Evolutionary conservation across 64 coral and sea anemone species (phyloP), one percentile per base, ranked within the genome.

Genomic region (Exaiptasia diaphana): DNA sequence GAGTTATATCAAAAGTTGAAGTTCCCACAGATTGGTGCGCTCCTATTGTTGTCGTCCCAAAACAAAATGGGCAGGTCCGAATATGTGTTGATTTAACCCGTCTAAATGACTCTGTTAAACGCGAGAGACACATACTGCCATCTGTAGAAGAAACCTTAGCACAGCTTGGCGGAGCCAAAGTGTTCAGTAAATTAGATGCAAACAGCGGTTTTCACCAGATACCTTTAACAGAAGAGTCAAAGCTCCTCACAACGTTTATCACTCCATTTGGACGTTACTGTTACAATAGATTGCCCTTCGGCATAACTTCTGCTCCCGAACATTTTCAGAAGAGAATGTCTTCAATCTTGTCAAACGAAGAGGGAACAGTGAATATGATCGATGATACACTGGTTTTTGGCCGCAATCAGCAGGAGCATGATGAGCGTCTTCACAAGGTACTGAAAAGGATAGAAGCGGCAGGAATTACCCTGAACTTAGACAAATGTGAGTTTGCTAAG

Each of bases 21-120:
- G 50, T 12, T 23, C 83, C 71, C 29, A 86, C 71, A 20, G 69
- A 86, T 32, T 76, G 83, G 83, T 64, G 83, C 49, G 72, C 71
- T 10, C 57, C 83, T 15, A 77, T 86, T 15, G 71, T 86, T 4
- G 63, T 83, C 29, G 46, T 83, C 34, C 64, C 64, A 5, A 75
- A 86, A 64, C 45, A 26, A 10, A 86, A 86, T 34, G 72, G 60
- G 38, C 72, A 86, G 34, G n/a, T 75, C 18, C 43, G 56, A 49
- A 76, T 86, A 21, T 76, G 83, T 50, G 71, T 86, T n/a, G 83
- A 86, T 39, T 48, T 86, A 13, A 76, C 52, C 12, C 40, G 67
- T 39, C 28, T 67, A 33, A 86, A 86, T 49, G 41, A 62, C 10
- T 26, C 83, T 30, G 83, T 86, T 4, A 86, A 86, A 6, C 83